Evolutionary conservation across 2,113 vertebrate species (phyloP), one percentile per base, ranked within the genome.

Genomic region (Oryzias melastigma): DNA sequence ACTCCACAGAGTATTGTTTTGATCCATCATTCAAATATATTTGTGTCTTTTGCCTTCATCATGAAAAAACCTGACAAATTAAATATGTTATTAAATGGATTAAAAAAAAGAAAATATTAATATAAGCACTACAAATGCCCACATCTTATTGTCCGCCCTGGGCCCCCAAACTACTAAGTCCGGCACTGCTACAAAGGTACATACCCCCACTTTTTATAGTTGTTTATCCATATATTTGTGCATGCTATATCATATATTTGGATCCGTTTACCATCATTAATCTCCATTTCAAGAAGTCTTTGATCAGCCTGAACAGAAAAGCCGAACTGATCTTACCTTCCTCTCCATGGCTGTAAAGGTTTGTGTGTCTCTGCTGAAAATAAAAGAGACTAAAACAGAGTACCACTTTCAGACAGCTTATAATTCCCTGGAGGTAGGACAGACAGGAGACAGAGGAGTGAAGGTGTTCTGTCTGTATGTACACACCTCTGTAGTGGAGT

Each of bases 261-360:
- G 35, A 35, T 10, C 35, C 8, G 8, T 35, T 35, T 35, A 35
- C 29, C 35, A 57, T 62, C 44, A 41, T 41, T 14, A 43, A 10
- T 16, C 8, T 40, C 19, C 27, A 14, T 45, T 42, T 45, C 4
- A 16, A 14, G 25, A 27, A 27, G 25, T 35, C 35, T 12, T 35
- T 35, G 35, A 35, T 35, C 35, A 35, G 8, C 35, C 35, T 35
- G 35, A 51, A 24, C 29, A 52, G 15, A 50, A 29, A 65, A 43
- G 60, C 44, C 59, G 29, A 55, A 68, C 71, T 67, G 68, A 66
- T 81, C 84, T 87, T 90, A 90, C 90, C 87, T 90, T 84, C 76
- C 81, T 83, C 87, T 66, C 86, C 89, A 89, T 90, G 78, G 82
- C 58, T 81, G 71, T 70, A 5, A 52, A 41, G 51, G 48, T 63